Evolutionary conservation across 1,140 invertebrate species (phyloP).

Genomic region (Hylyphantes graminicola): DNA sequence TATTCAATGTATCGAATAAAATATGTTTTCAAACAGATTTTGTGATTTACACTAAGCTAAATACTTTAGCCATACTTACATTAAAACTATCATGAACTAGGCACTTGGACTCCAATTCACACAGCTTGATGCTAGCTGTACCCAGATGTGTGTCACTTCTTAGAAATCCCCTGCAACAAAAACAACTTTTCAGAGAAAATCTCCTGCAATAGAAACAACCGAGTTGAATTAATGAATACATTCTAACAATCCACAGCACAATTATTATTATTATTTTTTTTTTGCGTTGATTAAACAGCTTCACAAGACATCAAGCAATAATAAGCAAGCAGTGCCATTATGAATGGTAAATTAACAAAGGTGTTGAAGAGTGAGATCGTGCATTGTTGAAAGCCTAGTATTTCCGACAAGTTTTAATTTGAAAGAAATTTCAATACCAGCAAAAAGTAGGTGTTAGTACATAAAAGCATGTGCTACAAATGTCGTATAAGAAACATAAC

Average conservation of each 20-base stretch:
- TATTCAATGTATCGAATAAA: no score
- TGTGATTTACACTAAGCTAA: not conserved
- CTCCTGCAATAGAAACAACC: not conserved
- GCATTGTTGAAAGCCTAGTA: no score
- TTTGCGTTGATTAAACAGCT: not conserved
- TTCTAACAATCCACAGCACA: not conserved
- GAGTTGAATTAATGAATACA: not conserved
- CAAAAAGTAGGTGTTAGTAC: no score
- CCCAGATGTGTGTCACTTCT: conserved; percentile 87
- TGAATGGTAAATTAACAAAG: no score
- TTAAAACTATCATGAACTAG: conserved; percentile 90
- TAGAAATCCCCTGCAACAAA: conserved; percentile 87
- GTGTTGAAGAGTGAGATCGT: no score
- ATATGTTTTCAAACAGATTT: no score
- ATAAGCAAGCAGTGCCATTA: not conserved
- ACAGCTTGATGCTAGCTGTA: conserved; percentile 84
- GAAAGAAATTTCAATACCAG: no score
- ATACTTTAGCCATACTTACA: conserved; percentile 73
- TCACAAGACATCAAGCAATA: not conserved
- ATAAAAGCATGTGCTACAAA: no score
- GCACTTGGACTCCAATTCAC: conserved; percentile 85
- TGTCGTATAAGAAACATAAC: no score
- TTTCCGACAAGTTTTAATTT: no score
- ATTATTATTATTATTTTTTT: no score
- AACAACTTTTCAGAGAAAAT: not conserved